These are phyloP conservation scores for Regulus satrapa DNA, from an alignment of 2,113 vertebrate species.

Conservation along the genomic window DNA sequence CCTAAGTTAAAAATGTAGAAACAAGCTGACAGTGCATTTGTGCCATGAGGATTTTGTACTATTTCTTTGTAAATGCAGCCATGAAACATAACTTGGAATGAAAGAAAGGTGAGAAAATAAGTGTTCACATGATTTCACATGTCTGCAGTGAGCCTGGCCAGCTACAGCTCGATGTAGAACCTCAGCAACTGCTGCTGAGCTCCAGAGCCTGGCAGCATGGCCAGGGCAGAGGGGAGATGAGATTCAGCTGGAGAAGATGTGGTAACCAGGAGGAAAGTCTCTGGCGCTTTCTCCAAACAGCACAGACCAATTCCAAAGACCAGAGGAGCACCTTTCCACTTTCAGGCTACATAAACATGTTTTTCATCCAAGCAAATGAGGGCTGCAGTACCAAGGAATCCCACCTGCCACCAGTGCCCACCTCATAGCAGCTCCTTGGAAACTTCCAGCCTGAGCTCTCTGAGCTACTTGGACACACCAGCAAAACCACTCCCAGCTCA, in stretches of 20 bases:
- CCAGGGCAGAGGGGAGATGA: background rate
- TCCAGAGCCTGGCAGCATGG: background rate
- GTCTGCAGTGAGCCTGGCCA: background rate
- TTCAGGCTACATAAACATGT: background rate
- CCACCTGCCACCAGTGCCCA: background rate
- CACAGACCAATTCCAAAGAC: background rate
- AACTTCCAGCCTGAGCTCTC: background rate
- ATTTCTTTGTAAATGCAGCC: background rate
- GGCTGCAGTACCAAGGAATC: background rate
- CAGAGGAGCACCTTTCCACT: background rate
- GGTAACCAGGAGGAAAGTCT: background rate
- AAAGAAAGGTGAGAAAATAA: background rate
- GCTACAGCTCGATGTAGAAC: background rate
- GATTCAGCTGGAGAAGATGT: background rate
- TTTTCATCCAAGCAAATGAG: background rate
- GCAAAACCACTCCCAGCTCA: background rate
- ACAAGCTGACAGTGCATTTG: background rate
- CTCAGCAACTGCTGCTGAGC: background rate
- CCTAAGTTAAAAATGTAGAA: background rate
- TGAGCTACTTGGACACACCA: background rate
- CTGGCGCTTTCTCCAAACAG: background rate
- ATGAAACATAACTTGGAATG: background rate
- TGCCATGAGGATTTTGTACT: background rate
- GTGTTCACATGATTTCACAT: background rate
- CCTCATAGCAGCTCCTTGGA: background rate